Evolutionary conservation across 2,797 vertebrate species (phyloP).

Genomic region (Mormyrus hasselquistii): DNA sequence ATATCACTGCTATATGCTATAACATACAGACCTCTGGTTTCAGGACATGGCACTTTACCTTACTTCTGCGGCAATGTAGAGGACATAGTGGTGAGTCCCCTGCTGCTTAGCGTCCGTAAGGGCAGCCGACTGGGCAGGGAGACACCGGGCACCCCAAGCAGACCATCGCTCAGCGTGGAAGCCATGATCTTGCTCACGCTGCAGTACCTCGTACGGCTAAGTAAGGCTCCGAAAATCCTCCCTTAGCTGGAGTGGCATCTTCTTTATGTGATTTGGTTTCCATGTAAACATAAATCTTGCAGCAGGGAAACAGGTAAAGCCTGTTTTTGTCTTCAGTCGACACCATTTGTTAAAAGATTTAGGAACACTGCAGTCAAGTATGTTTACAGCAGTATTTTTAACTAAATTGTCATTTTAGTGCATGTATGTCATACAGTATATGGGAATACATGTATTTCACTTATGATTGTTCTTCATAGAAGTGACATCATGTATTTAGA

Average conservation of each 20-base stretch:
- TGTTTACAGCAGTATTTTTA: background rate
- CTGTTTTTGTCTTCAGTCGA: background rate
- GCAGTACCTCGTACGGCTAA: constrained; percentile 89
- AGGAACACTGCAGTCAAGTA: background rate
- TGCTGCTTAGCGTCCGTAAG: constrained; percentile 94
- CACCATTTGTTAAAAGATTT: background rate
- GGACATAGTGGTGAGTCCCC: constrained; percentile 92
- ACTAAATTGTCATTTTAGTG: background rate
- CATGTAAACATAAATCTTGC: background rate
- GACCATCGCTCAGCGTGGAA: constrained; percentile 82
- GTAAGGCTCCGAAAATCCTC: constrained; percentile 56
- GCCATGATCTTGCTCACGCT: constrained; percentile 91
- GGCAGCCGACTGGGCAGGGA: constrained; percentile 78
- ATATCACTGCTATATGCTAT: background rate
- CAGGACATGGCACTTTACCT: constrained; percentile 94
- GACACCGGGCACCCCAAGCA: constrained; percentile 73
- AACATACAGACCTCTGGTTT: constrained; percentile 17
- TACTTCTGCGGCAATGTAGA: constrained; percentile 98
- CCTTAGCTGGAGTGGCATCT: background rate
- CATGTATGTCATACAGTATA: background rate
- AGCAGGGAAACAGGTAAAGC: background rate
- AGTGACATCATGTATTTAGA: background rate
- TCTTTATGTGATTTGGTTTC: background rate
- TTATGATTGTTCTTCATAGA: background rate
- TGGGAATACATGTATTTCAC: background rate